These are phyloP conservation scores for Hydrotaea diabolus DNA, from an alignment of 2,888 invertebrate genomes.

Conservation along the genomic window DNA sequence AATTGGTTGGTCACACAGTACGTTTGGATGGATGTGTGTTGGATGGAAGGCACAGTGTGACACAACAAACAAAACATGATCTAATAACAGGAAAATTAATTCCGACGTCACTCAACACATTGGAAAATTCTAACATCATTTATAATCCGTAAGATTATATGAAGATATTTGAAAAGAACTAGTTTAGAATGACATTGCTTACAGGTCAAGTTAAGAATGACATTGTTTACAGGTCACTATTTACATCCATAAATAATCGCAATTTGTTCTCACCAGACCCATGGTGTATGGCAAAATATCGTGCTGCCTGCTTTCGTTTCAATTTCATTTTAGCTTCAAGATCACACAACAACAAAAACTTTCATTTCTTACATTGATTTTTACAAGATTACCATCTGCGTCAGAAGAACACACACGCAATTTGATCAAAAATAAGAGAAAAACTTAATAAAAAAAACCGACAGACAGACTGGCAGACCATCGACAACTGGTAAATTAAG, in stretches of 20 bases:
- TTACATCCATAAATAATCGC: no score
- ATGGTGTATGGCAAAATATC: neutral
- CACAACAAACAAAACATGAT: no score
- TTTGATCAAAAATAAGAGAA: slow-evolving; percentile 58
- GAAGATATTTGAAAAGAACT: no score
- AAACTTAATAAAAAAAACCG: no score
- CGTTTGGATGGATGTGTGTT: slow-evolving; percentile 50
- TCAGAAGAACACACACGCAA: slow-evolving; percentile 66
- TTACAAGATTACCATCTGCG: slow-evolving; percentile 62
- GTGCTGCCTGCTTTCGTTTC: neutral
- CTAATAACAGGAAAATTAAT: no score
- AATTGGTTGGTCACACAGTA: slow-evolving; percentile 51
- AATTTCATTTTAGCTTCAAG: neutral
- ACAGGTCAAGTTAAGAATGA: no score
- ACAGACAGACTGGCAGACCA: slow-evolving; percentile 40
- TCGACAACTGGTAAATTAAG: slow-evolving; percentile 51
- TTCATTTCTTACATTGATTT: slow-evolving; percentile 65
- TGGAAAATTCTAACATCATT: no score
- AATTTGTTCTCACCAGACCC: neutral
- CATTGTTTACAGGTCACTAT: neutral
- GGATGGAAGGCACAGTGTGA: neutral
- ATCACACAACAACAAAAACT: slow-evolving; percentile 41
- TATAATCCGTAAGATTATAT: no score
- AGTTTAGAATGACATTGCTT: no score
- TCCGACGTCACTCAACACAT: no score